A percentile compares a stretch with the other conserved stretches of the same genome.
phyloP scores from a whole-genome alignment of 2,113 vertebrate species.

The Glaucidium brasilianum region DNA sequence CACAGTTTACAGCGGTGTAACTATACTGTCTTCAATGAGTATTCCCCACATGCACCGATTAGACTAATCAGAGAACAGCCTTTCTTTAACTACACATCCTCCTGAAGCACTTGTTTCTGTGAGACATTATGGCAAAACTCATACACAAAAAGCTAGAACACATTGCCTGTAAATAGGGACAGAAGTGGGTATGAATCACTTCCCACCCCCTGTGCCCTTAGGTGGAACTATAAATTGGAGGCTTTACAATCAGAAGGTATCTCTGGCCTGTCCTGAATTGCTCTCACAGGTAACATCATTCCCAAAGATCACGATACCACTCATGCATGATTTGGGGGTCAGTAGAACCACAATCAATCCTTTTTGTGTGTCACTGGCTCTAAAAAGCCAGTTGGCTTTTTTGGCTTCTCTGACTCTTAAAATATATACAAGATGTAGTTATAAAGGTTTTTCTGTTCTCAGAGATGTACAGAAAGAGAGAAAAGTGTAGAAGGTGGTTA shows the following conservation, averaged over 20 bases:
- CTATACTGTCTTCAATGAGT: neutral
- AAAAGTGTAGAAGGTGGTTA: neutral
- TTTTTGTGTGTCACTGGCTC: neutral
- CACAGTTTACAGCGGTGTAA: neutral
- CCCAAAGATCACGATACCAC: neutral
- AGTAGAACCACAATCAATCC: neutral
- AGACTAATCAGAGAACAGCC: neutral
- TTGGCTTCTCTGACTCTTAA: neutral
- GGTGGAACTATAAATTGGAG: neutral
- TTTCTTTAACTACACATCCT: neutral
- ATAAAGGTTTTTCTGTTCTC: neutral
- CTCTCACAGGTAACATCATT: neutral
- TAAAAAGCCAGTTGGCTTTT: neutral
- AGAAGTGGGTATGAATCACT: neutral
- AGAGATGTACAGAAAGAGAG: neutral
- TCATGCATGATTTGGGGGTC: neutral
- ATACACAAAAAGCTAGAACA: neutral
- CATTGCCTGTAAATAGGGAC: neutral
- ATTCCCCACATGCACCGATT: neutral
- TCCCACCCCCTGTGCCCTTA: neutral
- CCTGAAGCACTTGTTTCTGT: neutral
- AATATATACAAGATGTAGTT: neutral
- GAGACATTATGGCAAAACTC: neutral
- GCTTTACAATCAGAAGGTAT: neutral
- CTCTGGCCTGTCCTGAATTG: neutral